Base-by-base conservation (phyloP, 2,888 invertebrate species). In the Ceriagrion tenellum region DNA sequence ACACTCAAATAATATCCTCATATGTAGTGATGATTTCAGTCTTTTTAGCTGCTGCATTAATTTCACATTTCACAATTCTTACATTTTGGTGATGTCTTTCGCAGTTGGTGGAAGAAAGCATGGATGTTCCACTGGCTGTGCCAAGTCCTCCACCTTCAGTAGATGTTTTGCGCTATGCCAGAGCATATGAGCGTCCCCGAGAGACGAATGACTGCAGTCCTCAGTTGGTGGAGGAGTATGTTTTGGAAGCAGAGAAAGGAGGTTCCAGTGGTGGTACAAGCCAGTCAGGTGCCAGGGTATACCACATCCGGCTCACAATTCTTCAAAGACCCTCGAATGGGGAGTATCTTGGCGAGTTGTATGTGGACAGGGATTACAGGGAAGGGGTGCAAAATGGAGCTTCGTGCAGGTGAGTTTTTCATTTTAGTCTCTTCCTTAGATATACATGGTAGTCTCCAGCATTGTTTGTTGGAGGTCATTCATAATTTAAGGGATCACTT, bases 341-440 rank as follows among this genome's bases (percentile, higher is more conserved):
- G 96, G 98, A 99, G 97, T 99, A 98, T 97, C 97, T 99, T 96
- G 99, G 99, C 55, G 99, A 99, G 97, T 97, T 99, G 95, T 99
- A 99, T 97, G 98, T 99, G 95, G 99, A 99, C 97, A 97, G 98
- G 96, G 99, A 99, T 96, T 98, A 98, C 96, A 98, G 98, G 93
- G 98, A 98, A 96, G 98, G 98, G 8, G 98, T 98, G 96, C 97
- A 97, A 96, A 98, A 98, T 97, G 98, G 99, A 40, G 98, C 98
- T 95, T 98, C 98, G 10, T 99, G 99, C 97, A 98, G 98, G 97
- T 99, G 96, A 95, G 95, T n/a, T 55, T 30, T 6, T 26, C 23
- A 23, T 12, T 56, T 56, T 26, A 35, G 1, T 90, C 35, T 55
- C 55, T 90, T 47, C 8, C 8, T 6, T 30, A 26, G 40, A 90